These are phyloP conservation scores for Trachelus troglodyta DNA, from an alignment of 2,888 invertebrate species.

Conservation along the genomic window DNA sequence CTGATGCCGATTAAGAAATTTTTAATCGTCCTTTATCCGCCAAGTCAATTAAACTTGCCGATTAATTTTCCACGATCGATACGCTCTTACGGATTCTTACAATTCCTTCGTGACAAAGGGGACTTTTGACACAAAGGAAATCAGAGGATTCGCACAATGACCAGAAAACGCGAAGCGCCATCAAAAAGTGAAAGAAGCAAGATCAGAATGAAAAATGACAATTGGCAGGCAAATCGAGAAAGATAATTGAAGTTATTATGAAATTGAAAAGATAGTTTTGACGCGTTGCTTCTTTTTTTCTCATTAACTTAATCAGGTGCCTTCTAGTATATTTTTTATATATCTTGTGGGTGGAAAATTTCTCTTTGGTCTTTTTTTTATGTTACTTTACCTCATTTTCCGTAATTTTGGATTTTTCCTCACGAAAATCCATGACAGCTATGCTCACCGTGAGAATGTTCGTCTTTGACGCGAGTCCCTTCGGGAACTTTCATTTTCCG, in stretches of 20 bases:
- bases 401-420: too few species aligned
- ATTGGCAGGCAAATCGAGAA: too few species aligned
- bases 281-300: too few species aligned
- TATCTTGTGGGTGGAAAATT: too few species aligned
- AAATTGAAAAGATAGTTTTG: too few species aligned
- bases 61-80: slow-evolving; percentile 17
- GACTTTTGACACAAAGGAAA: slow-evolving; percentile 10
- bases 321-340: too few species aligned
- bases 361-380: too few species aligned
- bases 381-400: too few species aligned
- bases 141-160: slow-evolving; percentile 18
- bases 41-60: slow-evolving; percentile 18
- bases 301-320: too few species aligned
- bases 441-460: too few species aligned
- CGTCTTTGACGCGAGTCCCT: too few species aligned
- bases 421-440: background rate
- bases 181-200: background rate
- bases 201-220: background rate
- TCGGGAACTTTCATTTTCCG: background rate
- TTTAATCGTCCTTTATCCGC: slow-evolving; percentile 11
- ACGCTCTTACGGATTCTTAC: slow-evolving; percentile 8
- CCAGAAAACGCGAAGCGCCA: background rate
- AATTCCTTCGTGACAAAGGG: slow-evolving; percentile 18
- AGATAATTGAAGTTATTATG: too few species aligned
- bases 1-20: slow-evolving; percentile 10